Evolutionary conservation across 2,797 vertebrate species (phyloP).

Genomic region (Acanthiza pusilla): DNA sequence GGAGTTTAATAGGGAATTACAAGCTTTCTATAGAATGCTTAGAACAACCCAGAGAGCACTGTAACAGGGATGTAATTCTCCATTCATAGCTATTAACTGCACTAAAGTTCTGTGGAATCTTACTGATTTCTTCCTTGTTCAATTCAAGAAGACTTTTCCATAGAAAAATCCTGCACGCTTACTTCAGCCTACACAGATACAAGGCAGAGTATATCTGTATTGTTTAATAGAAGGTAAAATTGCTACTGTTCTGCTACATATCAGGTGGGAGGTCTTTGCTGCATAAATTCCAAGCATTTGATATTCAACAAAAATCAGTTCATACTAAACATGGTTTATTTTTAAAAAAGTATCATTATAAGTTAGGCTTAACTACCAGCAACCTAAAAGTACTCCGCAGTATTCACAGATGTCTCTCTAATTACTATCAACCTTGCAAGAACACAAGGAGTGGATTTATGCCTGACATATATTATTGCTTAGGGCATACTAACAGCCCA

Average conservation of each 20-base stretch:
- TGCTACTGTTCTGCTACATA: background rate
- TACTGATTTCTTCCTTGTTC: background rate
- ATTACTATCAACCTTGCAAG: background rate
- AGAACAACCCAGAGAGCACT: background rate
- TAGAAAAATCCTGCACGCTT: background rate
- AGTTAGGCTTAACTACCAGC: background rate
- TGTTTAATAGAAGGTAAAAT: background rate
- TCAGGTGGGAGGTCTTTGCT: background rate
- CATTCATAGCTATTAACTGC: background rate
- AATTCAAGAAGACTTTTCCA: background rate
- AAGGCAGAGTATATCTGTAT: background rate
- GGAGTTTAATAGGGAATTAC: background rate
- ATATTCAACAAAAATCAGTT: background rate
- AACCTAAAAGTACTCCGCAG: background rate
- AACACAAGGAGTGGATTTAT: background rate
- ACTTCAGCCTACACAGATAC: background rate
- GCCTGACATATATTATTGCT: background rate
- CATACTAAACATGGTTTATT: background rate
- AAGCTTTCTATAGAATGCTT: background rate
- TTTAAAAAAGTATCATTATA: background rate
- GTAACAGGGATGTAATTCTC: background rate
- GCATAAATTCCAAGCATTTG: background rate
- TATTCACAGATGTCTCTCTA: background rate
- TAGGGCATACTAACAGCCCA: background rate
- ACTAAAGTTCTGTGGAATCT: background rate